Conservation (phyloP, 2,888 invertebrate genomes). For the Lydus trimaculatus region DNA sequence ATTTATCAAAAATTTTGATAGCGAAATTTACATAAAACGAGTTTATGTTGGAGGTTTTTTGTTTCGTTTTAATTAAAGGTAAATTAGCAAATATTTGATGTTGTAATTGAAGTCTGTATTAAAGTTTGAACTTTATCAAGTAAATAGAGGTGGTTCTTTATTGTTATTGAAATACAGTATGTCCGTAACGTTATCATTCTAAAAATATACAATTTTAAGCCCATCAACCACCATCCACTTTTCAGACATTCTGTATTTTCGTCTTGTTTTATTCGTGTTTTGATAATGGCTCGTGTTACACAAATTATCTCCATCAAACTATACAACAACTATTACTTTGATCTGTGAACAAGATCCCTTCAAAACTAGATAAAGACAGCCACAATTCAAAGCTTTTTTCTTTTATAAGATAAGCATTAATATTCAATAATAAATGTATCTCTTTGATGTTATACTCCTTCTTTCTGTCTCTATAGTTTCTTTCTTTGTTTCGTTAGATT, state of each 20-base stretch:
- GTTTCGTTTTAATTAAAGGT: background rate
- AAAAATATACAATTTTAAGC: no score
- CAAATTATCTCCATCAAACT: background rate
- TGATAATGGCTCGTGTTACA: background rate
- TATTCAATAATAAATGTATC: background rate
- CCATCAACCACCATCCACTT: no score
- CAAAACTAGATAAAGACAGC: background rate
- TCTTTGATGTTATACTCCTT: background rate
- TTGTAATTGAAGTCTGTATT: background rate
- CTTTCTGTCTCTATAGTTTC: background rate
- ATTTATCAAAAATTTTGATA: constrained; percentile 1
- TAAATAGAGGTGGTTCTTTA: background rate
- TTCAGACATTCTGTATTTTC: background rate
- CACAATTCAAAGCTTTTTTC: no score
- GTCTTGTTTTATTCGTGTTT: no score
- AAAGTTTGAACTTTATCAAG: background rate
- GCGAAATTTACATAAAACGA: background rate
- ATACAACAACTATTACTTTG: background rate
- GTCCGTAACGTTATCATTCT: no score
- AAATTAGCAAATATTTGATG: background rate
- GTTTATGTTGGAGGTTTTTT: background rate
- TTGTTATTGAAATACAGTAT: background rate
- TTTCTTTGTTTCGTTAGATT: background rate
- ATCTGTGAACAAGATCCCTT: background rate
- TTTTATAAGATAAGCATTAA: background rate